Evolutionary conservation across 2,888 invertebrate genomes (phyloP).

Genomic region (Cheilosia vernalis): DNA sequence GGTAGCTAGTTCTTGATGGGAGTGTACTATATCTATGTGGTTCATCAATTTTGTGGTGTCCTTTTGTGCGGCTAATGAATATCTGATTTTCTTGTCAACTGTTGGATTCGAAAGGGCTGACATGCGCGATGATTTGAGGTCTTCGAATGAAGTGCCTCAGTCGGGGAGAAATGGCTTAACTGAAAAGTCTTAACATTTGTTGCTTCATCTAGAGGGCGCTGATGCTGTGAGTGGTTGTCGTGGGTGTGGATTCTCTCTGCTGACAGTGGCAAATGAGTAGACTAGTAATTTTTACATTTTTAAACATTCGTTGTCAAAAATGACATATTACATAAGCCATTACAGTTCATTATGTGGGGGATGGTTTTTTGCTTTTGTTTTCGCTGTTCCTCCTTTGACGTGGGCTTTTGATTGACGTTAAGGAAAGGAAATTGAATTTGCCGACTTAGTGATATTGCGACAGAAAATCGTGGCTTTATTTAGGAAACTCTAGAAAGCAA

Average conservation of each 20-base stretch:
- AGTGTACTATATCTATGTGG: background rate
- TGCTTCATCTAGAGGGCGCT: background rate
- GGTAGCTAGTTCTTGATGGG: background rate
- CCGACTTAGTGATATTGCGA: background rate
- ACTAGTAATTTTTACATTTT: slow-evolving; percentile 2
- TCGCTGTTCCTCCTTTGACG: background rate
- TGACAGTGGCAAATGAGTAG: slow-evolving; percentile 23
- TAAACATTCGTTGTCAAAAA: background rate
- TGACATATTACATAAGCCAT: slow-evolving; percentile 10
- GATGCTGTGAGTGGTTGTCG: background rate
- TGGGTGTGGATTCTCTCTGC: background rate
- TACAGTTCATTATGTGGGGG: background rate
- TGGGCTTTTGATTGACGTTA: background rate
- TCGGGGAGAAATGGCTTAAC: no score
- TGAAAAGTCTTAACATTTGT: slow-evolving; percentile 11
- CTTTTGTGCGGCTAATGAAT: slow-evolving; percentile 40
- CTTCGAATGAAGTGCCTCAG: background rate
- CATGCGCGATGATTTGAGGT: background rate
- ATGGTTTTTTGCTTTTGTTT: background rate
- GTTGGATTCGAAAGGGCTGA: slow-evolving; percentile 6
- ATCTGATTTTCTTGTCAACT: slow-evolving; percentile 49
- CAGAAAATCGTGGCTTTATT: no score
- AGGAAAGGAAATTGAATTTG: background rate
- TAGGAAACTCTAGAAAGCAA: no score
- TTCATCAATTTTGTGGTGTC: background rate